Base-by-base conservation (phyloP, 2,888 invertebrate species). In the Ellobium chinense region DNA sequence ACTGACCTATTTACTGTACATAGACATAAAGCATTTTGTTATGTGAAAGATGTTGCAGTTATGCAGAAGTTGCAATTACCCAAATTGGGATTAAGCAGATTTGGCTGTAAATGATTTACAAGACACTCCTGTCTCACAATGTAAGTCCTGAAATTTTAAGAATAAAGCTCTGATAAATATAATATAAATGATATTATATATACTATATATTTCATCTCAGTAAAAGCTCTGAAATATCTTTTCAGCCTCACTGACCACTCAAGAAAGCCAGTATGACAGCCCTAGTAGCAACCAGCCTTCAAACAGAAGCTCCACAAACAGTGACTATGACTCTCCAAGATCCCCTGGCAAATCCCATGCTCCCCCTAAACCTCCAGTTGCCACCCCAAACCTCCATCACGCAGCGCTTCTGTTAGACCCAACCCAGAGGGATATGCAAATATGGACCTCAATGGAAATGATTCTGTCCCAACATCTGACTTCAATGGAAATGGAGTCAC, bases 261-360 rank as follows among this genome's bases (percentile, higher is more conserved):
- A n/a, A 58, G 72, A 72, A 24, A 29, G 58, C 27, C 74, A 62
- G 62, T 74, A 74, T 74, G 74, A 74, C 63, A 74, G 9, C 12
- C 74, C 74, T 29, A 29, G 62, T 4, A 62, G 34, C 29, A 36
- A 24, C 14, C n/a, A n/a, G 21, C 65, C 54, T 56, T 65, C 56
- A 63, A 63, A 21, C 74, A 63, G 39, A 24, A 39, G 27, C 1
- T 31, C 46, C 4, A 18, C 24, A 7, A 58, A 21, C n/a, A 66
- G 24, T 37, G 12, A 74, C 9, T 27, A 14, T 9, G 76, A 54
- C 34, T n/a, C 34, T 34, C 66, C 66, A 54, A 34, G 31, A 24
- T 34, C 46, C 12, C 12, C 24, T 21, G 27, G 56, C 5, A 18
- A 24, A 12, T 4, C 12, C 1, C 24, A 1, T 7, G 39, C 31